Evolutionary conservation across 2,113 vertebrate species (phyloP).

Genomic region (Camelus bactrianus): DNA sequence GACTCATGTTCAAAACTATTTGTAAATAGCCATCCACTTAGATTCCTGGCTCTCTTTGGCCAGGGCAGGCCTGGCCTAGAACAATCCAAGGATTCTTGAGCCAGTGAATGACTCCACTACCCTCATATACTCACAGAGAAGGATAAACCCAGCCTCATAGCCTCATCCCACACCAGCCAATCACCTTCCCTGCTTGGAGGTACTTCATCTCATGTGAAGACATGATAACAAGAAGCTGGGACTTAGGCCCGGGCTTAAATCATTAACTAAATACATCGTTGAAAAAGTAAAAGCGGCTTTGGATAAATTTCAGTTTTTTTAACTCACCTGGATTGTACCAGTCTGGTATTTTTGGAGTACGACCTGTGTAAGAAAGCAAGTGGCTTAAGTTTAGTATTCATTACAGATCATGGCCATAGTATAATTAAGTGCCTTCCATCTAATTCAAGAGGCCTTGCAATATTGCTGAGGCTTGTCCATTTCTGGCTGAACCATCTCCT

Average conservation of each 20-base stretch:
- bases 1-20: neutral
- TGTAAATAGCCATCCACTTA: neutral
- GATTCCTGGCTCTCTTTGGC: neutral
- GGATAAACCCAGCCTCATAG: neutral
- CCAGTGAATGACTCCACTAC: neutral
- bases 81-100: neutral
- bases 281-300: conserved; percentile 13
- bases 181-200: neutral
- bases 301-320: conserved; percentile 44
- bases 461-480: neutral
- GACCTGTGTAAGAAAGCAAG: conserved; percentile 86
- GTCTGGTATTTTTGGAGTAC: conserved; percentile 89
- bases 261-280: neutral
- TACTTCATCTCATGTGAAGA: neutral
- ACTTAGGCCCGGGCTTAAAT: neutral
- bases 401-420: neutral
- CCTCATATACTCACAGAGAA: neutral
- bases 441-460: neutral
- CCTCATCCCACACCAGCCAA: neutral
- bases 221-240: neutral
- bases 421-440: neutral
- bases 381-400: conserved; percentile 21
- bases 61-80: neutral
- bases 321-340: conserved; percentile 97
- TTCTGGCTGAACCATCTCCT: conserved; percentile 3